Base-by-base conservation (phyloP, 2,797 vertebrate genomes). In the Galagoides demidoff region DNA sequence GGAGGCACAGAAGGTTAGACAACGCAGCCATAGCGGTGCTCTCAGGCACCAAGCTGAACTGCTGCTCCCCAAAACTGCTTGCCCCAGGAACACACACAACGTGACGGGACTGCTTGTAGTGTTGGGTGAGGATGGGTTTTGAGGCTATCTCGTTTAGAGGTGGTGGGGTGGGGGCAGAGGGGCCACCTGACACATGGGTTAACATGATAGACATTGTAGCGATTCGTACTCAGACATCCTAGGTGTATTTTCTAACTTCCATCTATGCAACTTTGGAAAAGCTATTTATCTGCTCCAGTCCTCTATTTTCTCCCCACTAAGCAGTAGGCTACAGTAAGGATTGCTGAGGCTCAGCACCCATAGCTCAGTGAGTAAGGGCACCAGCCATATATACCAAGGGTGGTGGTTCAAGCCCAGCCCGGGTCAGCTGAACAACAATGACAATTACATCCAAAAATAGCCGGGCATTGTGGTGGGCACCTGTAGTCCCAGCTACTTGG, bases 181-280 rank as follows among this genome's bases (percentile, higher is more conserved):
- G 1, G 5, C 16, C 22, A 25, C 14, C 19, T 61, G 37, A 89
- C 25, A 29, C 71, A 49, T 89, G 55, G 39, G 27, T 52, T 27
- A 43, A 92, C 61, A 34, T 29, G 29, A 63, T 29, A 70, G 19
- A 52, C 13, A 37, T 6, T 37, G 7, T 23, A 92, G 34, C 68
- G 6, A 64, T 57, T 63, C 37, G 11, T 63, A 85, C 25, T 77
- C n/a, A 78, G 29, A 70, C 9, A 45, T 8, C 34, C 13, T 81
- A 43, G 39, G 10, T 81, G 82, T 96, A 29, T 78, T 81, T 81
- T 85, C 93, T 96, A 64, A 59, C 19, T 87, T 96, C 39, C 59
- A 7, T 37, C 19, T 64, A 34, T 63, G 22, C 83, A 74, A 89
- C 61, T n/a, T 87, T 85, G 61, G 52, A 83, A 86, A 81, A 87